Percentiles rank a stretch among this genome's conserved stretches.
Evolutionary conservation across 2,797 vertebrate genomes (phyloP).

Genomic region (Spinus pinus): DNA sequence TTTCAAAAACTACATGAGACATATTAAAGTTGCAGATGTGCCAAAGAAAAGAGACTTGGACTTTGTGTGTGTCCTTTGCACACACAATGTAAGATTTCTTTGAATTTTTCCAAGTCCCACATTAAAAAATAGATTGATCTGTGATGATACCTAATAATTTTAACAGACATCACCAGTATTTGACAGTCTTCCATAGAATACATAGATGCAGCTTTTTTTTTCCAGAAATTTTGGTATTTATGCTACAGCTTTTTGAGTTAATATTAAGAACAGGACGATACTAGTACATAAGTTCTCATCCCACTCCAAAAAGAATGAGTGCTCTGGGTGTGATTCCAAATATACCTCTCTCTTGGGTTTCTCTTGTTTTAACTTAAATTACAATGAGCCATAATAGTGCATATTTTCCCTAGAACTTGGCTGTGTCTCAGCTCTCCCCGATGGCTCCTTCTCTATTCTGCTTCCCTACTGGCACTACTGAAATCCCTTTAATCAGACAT

Average conservation of each 20-base stretch:
- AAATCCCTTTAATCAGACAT: neutral
- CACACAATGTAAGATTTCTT: neutral
- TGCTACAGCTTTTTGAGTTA: neutral
- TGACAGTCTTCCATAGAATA: neutral
- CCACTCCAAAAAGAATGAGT: neutral
- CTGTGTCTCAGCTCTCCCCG: neutral
- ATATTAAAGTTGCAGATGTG: neutral
- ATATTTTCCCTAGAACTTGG: conserved; percentile 5
- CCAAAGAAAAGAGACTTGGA: neutral
- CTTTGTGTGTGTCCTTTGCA: neutral
- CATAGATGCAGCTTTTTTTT: neutral
- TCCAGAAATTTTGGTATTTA: neutral
- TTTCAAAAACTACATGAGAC: neutral
- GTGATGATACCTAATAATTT: conserved; percentile 9
- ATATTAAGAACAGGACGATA: neutral
- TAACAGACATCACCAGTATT: neutral
- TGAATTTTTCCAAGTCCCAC: neutral
- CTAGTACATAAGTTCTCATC: neutral
- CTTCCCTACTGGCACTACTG: neutral
- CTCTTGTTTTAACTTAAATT: neutral
- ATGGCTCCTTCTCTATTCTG: neutral
- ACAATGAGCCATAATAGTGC: neutral
- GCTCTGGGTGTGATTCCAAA: neutral
- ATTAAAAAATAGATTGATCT: conserved; percentile 10
- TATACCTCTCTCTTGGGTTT: conserved; percentile 15